Evolutionary conservation across 2,797 vertebrate genomes (phyloP), one percentile per base, ranked within the genome.

Genomic region (Sebastes taczanowskii): DNA sequence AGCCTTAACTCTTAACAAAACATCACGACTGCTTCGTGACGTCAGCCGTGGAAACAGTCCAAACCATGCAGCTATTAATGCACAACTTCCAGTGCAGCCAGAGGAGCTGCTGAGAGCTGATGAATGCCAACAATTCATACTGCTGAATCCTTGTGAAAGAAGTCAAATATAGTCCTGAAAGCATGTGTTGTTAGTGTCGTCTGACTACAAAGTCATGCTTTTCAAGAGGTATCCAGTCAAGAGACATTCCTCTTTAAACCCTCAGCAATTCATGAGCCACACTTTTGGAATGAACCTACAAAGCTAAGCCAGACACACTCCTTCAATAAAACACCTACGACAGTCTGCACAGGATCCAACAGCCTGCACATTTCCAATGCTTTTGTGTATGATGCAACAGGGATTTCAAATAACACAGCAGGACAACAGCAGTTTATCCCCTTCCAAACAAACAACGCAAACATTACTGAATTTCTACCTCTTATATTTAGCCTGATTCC

Each of bases 281-380:
- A 76, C 74, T 83, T 85, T 70, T 78, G 71, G 52, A 88, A 77
- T 82, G 62, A 88, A 75, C 60, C 71, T 61, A 80, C 74, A 86
- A 86, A 79, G 73, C 83, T 52, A 56, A 78, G 74, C 81, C 81
- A 78, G 65, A 30, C 72, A 46, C 66, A 74, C 68, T 84, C 69
- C 86, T 85, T 88, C 83, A 83, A 78, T 86, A 72, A 85, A 86
- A 88, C 86, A 91, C 89, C 85, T 88, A 84, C 88, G 18, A 78
- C 73, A 78, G 84, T 86, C 81, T 78, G 78, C 70, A 22, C 76
- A 22, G 79, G 73, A 86, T 86, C 75, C 86, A 79, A 77, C 81
- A 75, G 78, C 72, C 59, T 58, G 61, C 34, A 66, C 9, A 22
- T 42, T 29, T 74, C 25, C 38, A 80, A 30, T 30, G 70, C 27